Evolutionary conservation across 1,140 invertebrate genomes (phyloP).

Genomic region (Drosophila novamexicana): DNA sequence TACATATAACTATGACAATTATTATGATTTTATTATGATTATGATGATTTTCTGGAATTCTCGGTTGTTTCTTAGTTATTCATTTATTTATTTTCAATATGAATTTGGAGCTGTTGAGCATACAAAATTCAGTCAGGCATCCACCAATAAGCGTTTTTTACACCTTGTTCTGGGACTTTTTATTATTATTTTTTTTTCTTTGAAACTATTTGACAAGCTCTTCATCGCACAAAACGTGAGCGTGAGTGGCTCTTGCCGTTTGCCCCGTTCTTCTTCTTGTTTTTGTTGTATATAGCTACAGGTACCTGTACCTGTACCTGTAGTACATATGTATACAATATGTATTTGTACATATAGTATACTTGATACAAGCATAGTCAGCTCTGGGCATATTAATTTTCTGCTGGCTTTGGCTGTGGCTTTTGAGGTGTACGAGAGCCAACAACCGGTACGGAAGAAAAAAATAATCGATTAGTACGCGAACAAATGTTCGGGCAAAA

Average conservation of each 20-base stretch:
- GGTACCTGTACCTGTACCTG: constrained; percentile 21
- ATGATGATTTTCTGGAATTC: too few relatives aligned
- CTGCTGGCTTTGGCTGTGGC: constrained; percentile 34
- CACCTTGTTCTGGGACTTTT: constrained; percentile 42
- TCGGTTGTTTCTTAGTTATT: too few relatives aligned
- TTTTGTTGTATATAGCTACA: constrained; percentile 16
- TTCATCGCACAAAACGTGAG: constrained; percentile 59
- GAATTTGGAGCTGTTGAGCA: background rate
- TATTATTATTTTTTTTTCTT: constrained; percentile 17
- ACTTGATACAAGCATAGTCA: constrained; percentile 26
- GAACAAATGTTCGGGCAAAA: constrained; percentile 43
- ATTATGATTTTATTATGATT: too few relatives aligned
- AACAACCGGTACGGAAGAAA: constrained; percentile 22
- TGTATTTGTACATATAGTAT: background rate
- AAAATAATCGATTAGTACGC: constrained; percentile 70
- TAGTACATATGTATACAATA: background rate
- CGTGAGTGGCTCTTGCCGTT: constrained; percentile 29
- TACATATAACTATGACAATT: too few relatives aligned
- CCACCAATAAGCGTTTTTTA: constrained; percentile 23
- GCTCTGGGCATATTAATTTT: constrained; percentile 54
- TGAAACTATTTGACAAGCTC: constrained; percentile 69
- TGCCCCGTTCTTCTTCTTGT: background rate
- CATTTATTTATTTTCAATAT: too few relatives aligned
- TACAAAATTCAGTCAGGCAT: background rate
- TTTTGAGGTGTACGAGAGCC: constrained; percentile 1